phyloP scores from a whole-genome alignment of 2,888 invertebrate genomes.

The Eupithecia exiguata region DNA sequence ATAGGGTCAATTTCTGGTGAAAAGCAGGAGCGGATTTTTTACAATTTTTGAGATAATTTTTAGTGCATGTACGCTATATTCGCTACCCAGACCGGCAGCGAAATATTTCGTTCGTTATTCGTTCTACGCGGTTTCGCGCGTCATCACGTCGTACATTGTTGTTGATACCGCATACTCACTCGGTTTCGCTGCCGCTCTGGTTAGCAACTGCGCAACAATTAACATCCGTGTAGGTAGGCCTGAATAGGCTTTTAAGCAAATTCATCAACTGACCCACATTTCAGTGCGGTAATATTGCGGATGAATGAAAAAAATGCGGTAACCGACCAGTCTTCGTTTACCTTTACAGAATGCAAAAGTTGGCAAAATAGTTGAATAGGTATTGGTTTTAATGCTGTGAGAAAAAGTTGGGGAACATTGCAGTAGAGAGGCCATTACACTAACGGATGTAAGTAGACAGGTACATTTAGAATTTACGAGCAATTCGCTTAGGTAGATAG shows the following conservation, averaged over 20 bases:
- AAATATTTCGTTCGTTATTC: no score
- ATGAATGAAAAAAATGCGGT: background rate
- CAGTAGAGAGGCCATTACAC: background rate
- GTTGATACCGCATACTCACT: no score
- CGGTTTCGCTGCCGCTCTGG: no score
- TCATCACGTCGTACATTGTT: no score
- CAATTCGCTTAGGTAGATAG: background rate
- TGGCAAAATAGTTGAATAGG: background rate
- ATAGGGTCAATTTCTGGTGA: background rate
- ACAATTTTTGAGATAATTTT: background rate
- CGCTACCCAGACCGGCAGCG: no score
- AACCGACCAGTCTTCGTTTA: background rate
- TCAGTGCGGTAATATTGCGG: background rate
- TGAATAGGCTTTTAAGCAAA: background rate
- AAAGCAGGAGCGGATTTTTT: background rate
- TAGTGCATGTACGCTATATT: background rate
- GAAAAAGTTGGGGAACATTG: background rate
- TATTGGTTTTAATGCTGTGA: background rate
- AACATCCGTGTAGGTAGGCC: background rate
- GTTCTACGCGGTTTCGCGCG: no score
- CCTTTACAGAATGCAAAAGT: background rate
- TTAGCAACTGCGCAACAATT: no score
- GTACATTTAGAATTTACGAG: background rate
- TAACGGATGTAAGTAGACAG: background rate
- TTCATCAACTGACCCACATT: background rate